Base-by-base conservation (phyloP, 2,113 vertebrate genomes). In the Microtus pennsylvanicus region DNA sequence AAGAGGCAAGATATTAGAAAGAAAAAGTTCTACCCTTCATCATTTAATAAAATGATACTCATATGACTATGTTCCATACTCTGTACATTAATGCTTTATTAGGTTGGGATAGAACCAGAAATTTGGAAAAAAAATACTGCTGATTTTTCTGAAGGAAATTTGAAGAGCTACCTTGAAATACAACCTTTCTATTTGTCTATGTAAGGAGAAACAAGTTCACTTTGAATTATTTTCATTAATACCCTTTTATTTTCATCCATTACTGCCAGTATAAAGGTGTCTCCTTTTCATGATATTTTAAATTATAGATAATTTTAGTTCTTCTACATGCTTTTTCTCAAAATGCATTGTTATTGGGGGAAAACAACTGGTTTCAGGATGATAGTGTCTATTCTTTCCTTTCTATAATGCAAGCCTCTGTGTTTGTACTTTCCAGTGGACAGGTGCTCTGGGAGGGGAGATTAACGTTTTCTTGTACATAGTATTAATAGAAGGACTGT, bases 241-340 rank as follows among this genome's bases (percentile, higher is more conserved):
- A 13, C 14, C 63, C 38, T 85, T 88, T 85, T 75, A 26, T 83
- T 89, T 81, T 85, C 75, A 35, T 67, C 19, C 55, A 28, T 7
- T 67, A 76, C 12, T 67, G 5, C 86, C 26, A 14, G n/a, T 85
- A 30, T 82, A 88, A 95, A 72, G 10, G 13, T 77, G 4, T 91
- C 67, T 78, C 10, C 47, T 82, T 93, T 67, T 80, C 45, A 86
- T 72, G 35, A 35, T 74, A 95, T 76, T 94, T 93, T 95, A 80
- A 92, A 74, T 50, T 61, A 80, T 74, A 65, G 13, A 19, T 90
- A 87, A 87, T 94, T 77, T 90, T 90, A 80, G 0, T 4, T 91
- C 85, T 70, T 45, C 9, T n/a, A 52, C 80, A 24, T 42, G 35
- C 26, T 14, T 14, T 86, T 93, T 75, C 50, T 86, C 30, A 90